Evolutionary conservation across 1,140 invertebrate species (phyloP).

Genomic region (Maconellicoccus hirsutus): DNA sequence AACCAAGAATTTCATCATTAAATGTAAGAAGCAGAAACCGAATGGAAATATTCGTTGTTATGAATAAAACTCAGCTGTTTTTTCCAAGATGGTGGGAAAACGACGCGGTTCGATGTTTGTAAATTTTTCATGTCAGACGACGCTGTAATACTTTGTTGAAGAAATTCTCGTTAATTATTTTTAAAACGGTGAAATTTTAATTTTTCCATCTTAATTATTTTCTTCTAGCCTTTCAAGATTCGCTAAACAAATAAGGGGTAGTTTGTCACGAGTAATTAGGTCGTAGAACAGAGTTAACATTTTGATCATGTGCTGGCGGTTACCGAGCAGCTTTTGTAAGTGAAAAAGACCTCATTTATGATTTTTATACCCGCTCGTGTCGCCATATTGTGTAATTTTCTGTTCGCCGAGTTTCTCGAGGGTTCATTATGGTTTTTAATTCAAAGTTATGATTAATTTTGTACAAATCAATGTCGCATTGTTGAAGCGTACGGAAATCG

Average conservation of each 20-base stretch:
- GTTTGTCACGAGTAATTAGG: conserved; percentile 2
- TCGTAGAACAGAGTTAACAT: not conserved
- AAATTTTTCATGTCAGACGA: too few relatives aligned
- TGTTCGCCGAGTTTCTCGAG: not conserved
- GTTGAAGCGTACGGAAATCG: not conserved
- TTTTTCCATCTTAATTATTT: conserved; percentile 6
- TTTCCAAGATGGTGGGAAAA: not conserved
- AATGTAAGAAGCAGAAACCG: not conserved
- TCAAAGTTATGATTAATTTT: not conserved
- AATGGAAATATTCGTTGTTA: not conserved
- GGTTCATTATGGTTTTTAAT: not conserved
- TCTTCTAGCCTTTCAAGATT: not conserved
- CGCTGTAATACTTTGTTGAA: not conserved
- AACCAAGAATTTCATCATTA: not conserved
- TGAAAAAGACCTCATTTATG: not conserved
- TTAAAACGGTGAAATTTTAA: conserved; percentile 1
- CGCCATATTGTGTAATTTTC: too few relatives aligned
- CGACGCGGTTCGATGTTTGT: too few relatives aligned
- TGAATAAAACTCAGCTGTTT: not conserved
- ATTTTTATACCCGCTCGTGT: not conserved
- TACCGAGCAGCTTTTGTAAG: not conserved
- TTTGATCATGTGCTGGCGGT: not conserved
- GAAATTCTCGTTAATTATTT: not conserved
- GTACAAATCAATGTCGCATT: not conserved
- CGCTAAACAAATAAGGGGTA: not conserved